A percentile compares a stretch with the other conserved stretches of the same genome.
These are phyloP conservation scores for Polymixis flavicincta DNA, from an alignment of 2,888 invertebrate species.

Conservation along the genomic window DNA sequence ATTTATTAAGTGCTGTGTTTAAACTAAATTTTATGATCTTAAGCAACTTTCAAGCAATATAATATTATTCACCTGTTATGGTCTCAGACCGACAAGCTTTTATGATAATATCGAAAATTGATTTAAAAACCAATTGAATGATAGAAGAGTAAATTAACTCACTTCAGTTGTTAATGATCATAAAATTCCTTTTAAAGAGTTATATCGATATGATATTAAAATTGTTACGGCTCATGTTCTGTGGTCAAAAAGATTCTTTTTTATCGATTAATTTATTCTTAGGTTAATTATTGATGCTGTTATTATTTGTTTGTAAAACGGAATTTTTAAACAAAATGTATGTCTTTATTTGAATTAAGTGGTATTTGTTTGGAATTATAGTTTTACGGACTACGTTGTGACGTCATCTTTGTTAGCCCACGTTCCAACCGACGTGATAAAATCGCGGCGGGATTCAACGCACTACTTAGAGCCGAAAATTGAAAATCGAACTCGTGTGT, in stretches of 20 bases:
- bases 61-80: constrained; percentile 54
- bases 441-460: no score
- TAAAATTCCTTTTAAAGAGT: constrained; percentile 78
- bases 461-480: no score
- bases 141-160: constrained; percentile 29
- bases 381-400: constrained; percentile 71
- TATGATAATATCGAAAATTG: constrained; percentile 29
- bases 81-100: constrained; percentile 60
- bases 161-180: constrained; percentile 74
- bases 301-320: constrained; percentile 84
- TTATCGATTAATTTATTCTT: constrained; percentile 86
- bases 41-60: constrained; percentile 66
- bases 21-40: constrained; percentile 73
- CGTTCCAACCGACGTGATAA: no score
- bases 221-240: constrained; percentile 86
- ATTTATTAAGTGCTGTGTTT: constrained; percentile 78
- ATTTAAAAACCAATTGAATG: constrained; percentile 30
- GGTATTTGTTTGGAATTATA: constrained; percentile 74
- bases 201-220: constrained; percentile 89
- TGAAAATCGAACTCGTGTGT: no score
- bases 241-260: constrained; percentile 78
- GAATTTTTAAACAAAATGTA: constrained; percentile 73
- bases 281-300: constrained; percentile 83
- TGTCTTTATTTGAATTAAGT: constrained; percentile 72
- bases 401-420: constrained; percentile 65